phyloP scores from a whole-genome alignment of 2,113 vertebrate genomes.

The Meriones unguiculatus region DNA sequence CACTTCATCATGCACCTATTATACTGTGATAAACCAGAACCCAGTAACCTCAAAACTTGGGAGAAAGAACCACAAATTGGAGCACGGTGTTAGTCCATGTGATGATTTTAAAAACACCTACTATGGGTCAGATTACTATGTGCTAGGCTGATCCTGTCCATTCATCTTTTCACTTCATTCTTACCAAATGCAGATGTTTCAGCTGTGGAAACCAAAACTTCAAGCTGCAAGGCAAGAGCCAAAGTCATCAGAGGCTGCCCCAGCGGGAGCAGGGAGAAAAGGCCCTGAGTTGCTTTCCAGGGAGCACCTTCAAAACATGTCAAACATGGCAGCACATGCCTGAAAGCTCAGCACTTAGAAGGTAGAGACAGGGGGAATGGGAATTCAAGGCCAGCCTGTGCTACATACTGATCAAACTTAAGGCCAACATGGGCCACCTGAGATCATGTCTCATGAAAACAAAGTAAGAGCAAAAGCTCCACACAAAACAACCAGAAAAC shows the following conservation, averaged over 20 bases:
- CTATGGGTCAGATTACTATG: background rate
- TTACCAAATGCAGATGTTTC: background rate
- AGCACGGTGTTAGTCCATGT: background rate
- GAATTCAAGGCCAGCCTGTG: background rate
- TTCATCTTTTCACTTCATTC: background rate
- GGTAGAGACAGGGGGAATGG: background rate
- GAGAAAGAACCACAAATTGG: background rate
- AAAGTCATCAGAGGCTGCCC: background rate
- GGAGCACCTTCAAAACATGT: background rate
- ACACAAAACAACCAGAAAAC: background rate
- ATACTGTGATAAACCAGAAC: background rate
- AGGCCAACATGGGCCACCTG: background rate
- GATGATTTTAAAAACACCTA: background rate
- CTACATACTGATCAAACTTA: background rate
- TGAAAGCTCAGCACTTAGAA: background rate
- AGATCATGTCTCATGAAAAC: background rate
- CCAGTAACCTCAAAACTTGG: background rate
- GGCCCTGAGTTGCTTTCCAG: no score
- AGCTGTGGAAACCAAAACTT: slow-evolving; percentile 18
- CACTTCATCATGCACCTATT: background rate
- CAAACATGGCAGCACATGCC: background rate
- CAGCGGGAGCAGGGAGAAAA: background rate
- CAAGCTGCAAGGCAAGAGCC: background rate
- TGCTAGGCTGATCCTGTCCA: background rate
- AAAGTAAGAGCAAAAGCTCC: background rate